Percentiles rank a stretch among this genome's conserved stretches.
Conservation (phyloP, 2,113 vertebrate species). For the Colistium nudipinnis region DNA sequence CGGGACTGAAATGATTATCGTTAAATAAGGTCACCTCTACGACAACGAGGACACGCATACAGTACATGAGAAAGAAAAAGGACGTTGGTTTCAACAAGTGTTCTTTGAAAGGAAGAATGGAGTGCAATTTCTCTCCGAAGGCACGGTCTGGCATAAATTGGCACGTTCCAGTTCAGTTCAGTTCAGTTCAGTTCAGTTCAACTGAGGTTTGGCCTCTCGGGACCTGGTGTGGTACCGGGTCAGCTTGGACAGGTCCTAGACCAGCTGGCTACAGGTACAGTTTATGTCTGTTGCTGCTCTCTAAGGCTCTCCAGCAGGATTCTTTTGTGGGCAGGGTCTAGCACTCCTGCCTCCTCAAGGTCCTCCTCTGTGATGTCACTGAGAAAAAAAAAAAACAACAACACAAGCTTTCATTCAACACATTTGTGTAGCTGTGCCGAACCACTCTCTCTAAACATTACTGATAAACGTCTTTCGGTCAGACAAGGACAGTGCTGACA, state of each 20-base stretch:
- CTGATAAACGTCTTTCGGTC: background rate
- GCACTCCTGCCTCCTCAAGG: constrained; percentile 92
- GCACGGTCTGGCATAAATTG: constrained; percentile 65
- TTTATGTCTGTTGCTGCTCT: constrained; percentile 79
- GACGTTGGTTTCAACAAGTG: constrained; percentile 36
- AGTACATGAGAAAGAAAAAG: constrained; percentile 55
- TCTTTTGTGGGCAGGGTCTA: constrained; percentile 89
- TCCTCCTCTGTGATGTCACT: constrained; percentile 98
- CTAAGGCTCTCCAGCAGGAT: constrained; percentile 90
- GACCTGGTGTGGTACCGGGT: constrained; percentile 25
- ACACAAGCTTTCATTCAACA: background rate
- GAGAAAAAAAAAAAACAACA: too few relatives aligned
- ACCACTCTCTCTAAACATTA: background rate
- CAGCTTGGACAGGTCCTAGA: constrained; percentile 41
- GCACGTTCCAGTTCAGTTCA: constrained; percentile 54
- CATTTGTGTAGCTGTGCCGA: background rate
- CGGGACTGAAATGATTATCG: constrained; percentile 54
- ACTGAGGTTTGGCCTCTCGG: constrained; percentile 32
- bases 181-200: constrained; percentile 37
- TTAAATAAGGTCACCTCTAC: constrained; percentile 71
- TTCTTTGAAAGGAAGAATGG: constrained; percentile 54
- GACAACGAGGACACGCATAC: constrained; percentile 44
- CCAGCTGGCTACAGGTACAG: constrained; percentile 19
- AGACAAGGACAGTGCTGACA: background rate
- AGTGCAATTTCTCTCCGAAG: constrained; percentile 75